Evolutionary conservation across 2,113 vertebrate species (phyloP).

Genomic region (Toxotes chatareus): DNA sequence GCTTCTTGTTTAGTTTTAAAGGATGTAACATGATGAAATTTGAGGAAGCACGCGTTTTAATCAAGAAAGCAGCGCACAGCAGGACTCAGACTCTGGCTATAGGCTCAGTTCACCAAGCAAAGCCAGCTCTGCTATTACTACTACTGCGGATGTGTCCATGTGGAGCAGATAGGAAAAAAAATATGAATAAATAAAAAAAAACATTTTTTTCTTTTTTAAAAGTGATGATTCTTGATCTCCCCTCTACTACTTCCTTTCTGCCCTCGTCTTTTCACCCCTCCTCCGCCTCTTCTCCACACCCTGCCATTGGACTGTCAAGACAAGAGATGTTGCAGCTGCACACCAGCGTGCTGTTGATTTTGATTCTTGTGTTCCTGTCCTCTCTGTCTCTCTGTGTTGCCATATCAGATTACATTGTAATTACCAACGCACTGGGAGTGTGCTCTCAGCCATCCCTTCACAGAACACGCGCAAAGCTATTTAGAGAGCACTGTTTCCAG

Average conservation of each 20-base stretch:
- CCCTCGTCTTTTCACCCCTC: slow-evolving; percentile 11
- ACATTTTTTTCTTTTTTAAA: slow-evolving; percentile 36
- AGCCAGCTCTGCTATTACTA: slow-evolving; percentile 36
- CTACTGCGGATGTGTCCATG: slow-evolving; percentile 49
- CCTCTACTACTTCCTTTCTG: slow-evolving; percentile 14
- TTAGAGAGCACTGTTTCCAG: slow-evolving; percentile 54
- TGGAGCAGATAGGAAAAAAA: slow-evolving; percentile 32
- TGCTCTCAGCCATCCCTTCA: slow-evolving; percentile 38
- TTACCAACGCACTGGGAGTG: slow-evolving; percentile 59
- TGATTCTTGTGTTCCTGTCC: slow-evolving; percentile 52
- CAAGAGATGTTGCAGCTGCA: slow-evolving; percentile 66
- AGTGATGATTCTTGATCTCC: slow-evolving; percentile 32
- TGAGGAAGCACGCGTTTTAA: slow-evolving; percentile 54
- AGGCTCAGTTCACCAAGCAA: slow-evolving; percentile 24
- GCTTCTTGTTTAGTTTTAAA: slow-evolving; percentile 26
- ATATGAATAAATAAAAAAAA: slow-evolving; percentile 32
- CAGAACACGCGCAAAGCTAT: slow-evolving; percentile 42
- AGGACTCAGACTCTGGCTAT: slow-evolving; percentile 49
- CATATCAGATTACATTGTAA: slow-evolving; percentile 76
- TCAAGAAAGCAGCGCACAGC: slow-evolving; percentile 3
- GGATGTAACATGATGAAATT: slow-evolving; percentile 21
- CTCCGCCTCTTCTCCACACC: slow-evolving; percentile 15
- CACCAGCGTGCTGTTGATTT: slow-evolving; percentile 56
- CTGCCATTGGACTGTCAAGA: slow-evolving; percentile 54
- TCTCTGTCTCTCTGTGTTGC: slow-evolving; percentile 55